Evolutionary conservation across 2,113 vertebrate species (phyloP).

Genomic region (Opisthocomus hoazin): DNA sequence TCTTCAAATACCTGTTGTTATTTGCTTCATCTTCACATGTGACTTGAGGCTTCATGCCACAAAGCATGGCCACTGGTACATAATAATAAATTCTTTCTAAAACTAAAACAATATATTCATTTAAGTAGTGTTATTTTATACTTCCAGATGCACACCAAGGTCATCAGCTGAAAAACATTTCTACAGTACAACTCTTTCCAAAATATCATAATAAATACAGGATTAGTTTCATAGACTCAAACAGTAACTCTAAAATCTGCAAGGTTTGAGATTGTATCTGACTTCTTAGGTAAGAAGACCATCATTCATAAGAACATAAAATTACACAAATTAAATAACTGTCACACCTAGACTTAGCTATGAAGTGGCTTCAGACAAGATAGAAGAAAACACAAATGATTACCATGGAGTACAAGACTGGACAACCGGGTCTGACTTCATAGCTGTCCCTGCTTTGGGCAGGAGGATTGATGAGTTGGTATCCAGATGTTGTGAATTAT

Average conservation of each 20-base stretch:
- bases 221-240: background rate
- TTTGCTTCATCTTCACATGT: background rate
- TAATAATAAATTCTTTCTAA: background rate
- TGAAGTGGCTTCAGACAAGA: background rate
- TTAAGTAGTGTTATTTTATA: background rate
- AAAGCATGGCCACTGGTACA: background rate
- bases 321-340: rapidly evolving
- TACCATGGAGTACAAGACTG: background rate
- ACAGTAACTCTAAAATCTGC: background rate
- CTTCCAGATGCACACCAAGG: background rate
- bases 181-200: rapidly evolving
- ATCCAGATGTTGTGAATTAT: background rate
- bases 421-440: background rate
- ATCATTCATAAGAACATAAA: background rate
- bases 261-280: background rate
- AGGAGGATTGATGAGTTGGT: background rate
- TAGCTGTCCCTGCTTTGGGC: background rate
- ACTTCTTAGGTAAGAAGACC: background rate
- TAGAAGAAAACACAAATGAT: background rate
- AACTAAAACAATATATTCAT: background rate
- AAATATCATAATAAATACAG: background rate
- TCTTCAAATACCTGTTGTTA: background rate
- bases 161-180: background rate
- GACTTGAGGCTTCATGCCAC: background rate
- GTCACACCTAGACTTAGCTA: background rate